A percentile compares a stretch with the other conserved stretches of the same genome.
These are phyloP conservation scores for Neodon shergylaensis DNA, from an alignment of 2,113 vertebrate species.

Conservation along the genomic window DNA sequence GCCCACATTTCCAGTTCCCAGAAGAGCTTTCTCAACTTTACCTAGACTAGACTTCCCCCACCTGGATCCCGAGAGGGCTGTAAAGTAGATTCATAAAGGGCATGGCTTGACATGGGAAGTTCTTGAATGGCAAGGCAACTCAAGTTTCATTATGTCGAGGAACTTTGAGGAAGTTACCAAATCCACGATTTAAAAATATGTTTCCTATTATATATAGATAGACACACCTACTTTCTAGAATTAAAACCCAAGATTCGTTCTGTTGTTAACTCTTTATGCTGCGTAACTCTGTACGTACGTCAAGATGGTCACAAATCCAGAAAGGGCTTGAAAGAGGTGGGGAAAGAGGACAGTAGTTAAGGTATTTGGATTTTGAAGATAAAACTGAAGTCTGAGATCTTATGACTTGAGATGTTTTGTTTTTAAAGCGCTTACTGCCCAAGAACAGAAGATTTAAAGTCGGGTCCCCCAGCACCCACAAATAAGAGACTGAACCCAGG, in stretches of 20 bases:
- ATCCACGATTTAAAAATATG: constrained; percentile 62
- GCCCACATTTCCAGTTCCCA: neutral
- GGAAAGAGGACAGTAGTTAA: neutral
- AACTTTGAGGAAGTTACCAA: constrained; percentile 76
- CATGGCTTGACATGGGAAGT: constrained; percentile 27
- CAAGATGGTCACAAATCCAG: neutral
- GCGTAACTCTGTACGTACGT: neutral
- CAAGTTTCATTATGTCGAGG: constrained; percentile 73
- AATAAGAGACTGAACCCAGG: too few species aligned
- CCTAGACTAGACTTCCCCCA: neutral
- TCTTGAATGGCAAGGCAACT: constrained; percentile 39
- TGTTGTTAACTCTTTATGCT: neutral
- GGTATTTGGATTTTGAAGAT: neutral
- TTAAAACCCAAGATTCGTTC: constrained; percentile 20
- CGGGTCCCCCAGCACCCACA: neutral
- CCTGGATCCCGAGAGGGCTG: neutral
- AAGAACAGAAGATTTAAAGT: neutral
- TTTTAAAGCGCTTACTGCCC: neutral
- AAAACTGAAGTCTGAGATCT: neutral
- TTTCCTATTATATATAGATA: constrained; percentile 45
- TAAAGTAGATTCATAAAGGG: constrained; percentile 44
- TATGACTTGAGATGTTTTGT: neutral
- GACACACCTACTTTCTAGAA: constrained; percentile 59
- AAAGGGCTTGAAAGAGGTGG: neutral
- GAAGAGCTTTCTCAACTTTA: neutral